Base-by-base conservation (phyloP, 2,888 invertebrate species). In the Drosophila niveifrons region DNA sequence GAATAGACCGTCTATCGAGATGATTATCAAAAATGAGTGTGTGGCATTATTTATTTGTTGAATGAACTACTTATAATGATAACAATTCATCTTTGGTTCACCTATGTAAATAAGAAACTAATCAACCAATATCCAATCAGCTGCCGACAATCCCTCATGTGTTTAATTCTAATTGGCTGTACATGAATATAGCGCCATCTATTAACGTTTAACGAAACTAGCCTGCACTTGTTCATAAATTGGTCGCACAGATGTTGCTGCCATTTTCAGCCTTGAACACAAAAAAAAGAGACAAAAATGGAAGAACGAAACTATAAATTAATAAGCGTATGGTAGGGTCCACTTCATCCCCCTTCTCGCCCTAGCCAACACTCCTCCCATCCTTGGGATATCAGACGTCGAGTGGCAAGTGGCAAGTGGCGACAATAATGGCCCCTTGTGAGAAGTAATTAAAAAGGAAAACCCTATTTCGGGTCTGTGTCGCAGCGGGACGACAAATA, bases 401-500 rank as follows among this genome's bases (percentile, higher is more conserved):
- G 18, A 4, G 18, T 23, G 11, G 13, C 39, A 9, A 8, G 8
- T 10, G 4, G 28, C 36, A 39, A 48, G 46, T 51, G 63, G 56
- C 56, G 50, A 57, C 48, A 51, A 36, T 64, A 58, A 71, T 55
- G 73, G 66, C 79, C 72, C 73, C 79, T 57, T 69, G 80, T 74
- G 87, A 72, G 81, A 78, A 44, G 81, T 83, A 78, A 85, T 85
- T 89, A 80, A 85, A 79, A 66, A 23, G 58, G 23, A 50, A 59
- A 50, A 64, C 65, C 59, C 71, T 52, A 67, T 68, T 71, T 52
- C 11, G 59, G 53, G 52, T 47, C 17, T 44, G 23, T 62, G 62
- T 48, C 58, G 52, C 52, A 41, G 47, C 47, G 66, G 68, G 66
- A 67, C 72, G 75, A 85, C 88, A 86, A 78, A 87, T 77, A 89